Conservation (phyloP, 2,888 invertebrate genomes). For the Dolichopus griseipennis region DNA sequence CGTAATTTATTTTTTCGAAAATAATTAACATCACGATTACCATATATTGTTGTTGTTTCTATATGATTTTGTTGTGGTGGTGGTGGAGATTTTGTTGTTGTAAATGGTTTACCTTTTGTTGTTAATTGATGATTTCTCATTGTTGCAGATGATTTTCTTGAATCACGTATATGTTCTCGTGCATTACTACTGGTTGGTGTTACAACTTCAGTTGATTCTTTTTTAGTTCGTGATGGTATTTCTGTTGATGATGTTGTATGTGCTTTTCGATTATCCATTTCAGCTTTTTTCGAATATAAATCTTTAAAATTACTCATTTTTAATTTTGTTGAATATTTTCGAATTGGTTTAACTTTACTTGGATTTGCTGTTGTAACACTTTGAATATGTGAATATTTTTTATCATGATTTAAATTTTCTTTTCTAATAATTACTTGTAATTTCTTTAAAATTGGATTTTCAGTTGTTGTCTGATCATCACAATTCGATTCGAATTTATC, state of each 20-base stretch:
- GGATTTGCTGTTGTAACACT: conserved; percentile 9
- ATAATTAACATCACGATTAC: conserved; percentile 4
- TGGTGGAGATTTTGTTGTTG: neutral
- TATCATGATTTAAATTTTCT: neutral
- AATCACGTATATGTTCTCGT: neutral
- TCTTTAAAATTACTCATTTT: conserved; percentile 7
- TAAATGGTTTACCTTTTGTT: neutral
- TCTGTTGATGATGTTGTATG: neutral
- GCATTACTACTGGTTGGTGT: neutral
- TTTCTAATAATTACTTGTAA: neutral
- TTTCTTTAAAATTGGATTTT: neutral
- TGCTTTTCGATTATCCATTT: neutral
- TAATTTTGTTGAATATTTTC: conserved; percentile 10
- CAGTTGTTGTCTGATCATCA: neutral
- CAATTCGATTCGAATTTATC: neutral
- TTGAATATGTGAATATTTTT: neutral
- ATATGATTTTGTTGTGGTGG: neutral
- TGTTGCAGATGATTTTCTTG: neutral
- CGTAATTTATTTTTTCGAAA: neutral
- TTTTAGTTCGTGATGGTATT: neutral
- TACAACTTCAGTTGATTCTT: neutral
- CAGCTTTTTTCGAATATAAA: neutral
- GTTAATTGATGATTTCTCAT: neutral
- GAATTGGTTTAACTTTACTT: conserved; percentile 5
- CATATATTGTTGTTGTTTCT: neutral